Conservation (phyloP, 2,113 vertebrate genomes). For the Carlito syrichta region DNA sequence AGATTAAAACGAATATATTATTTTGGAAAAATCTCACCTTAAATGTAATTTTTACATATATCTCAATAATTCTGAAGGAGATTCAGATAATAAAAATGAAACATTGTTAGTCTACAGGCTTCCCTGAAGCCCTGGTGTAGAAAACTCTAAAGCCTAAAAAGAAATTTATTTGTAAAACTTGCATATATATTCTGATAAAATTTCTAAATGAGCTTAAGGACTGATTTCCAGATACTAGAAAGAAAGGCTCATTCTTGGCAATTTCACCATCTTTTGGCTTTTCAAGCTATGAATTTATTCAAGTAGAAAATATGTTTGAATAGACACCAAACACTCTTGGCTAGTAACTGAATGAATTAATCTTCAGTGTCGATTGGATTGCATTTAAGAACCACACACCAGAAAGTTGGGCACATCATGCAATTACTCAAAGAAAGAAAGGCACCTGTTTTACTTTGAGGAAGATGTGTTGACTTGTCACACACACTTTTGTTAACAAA, state of each 20-base stretch:
- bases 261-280: neutral
- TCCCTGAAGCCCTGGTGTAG: neutral
- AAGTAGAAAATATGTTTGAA: conserved; percentile 1
- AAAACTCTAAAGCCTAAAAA: neutral
- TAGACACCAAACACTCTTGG: neutral
- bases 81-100: neutral
- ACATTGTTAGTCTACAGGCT: neutral
- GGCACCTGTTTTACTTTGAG: neutral
- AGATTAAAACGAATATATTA: neutral
- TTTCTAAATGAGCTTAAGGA: neutral
- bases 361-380: neutral
- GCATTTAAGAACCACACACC: neutral
- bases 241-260: neutral
- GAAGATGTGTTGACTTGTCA: neutral
- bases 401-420: neutral
- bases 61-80: neutral
- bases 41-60: neutral
- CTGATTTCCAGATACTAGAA: neutral
- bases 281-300: conserved; percentile 13
- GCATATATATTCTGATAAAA: neutral
- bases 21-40: neutral
- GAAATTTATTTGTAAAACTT: neutral
- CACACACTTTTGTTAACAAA: neutral
- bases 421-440: neutral
- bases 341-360: neutral